phyloP scores from a whole-genome alignment of 2,113 vertebrate genomes.

The Silurus glanis region DNA sequence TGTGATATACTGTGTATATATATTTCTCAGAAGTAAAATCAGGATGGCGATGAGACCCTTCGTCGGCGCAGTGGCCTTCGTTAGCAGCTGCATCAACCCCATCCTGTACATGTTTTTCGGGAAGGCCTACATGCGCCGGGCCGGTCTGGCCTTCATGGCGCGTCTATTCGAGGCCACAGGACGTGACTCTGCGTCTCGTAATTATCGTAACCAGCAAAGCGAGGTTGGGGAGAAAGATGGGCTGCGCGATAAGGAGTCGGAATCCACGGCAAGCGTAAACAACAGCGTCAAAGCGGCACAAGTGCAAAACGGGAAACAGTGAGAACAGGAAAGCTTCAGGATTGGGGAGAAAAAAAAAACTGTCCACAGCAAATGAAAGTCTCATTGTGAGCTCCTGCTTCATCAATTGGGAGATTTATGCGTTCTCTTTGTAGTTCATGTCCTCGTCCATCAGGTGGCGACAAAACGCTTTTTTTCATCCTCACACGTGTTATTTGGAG shows the following conservation, averaged over 20 bases:
- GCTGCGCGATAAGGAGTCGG: constrained; percentile 57
- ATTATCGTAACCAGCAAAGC: constrained; percentile 61
- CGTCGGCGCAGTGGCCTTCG: constrained; percentile 69
- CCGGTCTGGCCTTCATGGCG: constrained; percentile 75
- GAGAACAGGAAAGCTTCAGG: not conserved
- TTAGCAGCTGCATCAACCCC: constrained; percentile 75
- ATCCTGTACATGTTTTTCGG: constrained; percentile 75
- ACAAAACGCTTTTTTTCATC: not conserved
- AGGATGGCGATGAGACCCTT: constrained; percentile 61
- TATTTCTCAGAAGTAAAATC: constrained; percentile 50
- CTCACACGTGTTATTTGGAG: too few species aligned
- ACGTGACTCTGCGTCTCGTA: constrained; percentile 58
- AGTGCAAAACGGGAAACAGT: constrained; percentile 50
- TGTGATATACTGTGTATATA: too few species aligned
- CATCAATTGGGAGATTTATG: too few species aligned
- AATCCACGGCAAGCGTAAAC: constrained; percentile 42
- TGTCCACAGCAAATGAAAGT: not conserved
- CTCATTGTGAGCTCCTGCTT: not conserved
- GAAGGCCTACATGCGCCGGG: constrained; percentile 72
- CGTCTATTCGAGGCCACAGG: constrained; percentile 72
- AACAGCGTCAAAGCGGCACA: constrained; percentile 31
- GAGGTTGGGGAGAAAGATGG: constrained; percentile 56
- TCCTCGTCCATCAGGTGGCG: not conserved
- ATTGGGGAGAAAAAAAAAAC: not conserved
- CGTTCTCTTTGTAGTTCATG: not conserved